phyloP scores from a whole-genome alignment of 2,797 vertebrate species.

The Hippoglossus hippoglossus region DNA sequence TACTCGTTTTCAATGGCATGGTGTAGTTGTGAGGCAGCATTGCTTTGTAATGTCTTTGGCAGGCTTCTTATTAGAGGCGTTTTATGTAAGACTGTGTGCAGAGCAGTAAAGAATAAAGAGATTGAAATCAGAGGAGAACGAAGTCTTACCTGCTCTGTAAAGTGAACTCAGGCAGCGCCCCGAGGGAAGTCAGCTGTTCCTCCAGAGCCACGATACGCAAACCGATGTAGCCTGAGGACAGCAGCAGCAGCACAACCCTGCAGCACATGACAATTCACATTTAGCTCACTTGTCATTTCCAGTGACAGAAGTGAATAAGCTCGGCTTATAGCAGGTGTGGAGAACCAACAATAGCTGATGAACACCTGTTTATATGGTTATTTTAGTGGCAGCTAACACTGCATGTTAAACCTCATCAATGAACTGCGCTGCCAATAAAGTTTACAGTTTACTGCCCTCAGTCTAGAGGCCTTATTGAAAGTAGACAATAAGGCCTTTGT shows the following conservation, averaged over 20 bases:
- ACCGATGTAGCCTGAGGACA: slow-evolving; percentile 91
- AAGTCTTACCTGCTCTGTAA: slow-evolving; percentile 78
- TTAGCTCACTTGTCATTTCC: not conserved
- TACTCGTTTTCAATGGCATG: too few relatives aligned
- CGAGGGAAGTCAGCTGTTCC: slow-evolving; percentile 84
- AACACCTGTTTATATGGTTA: not conserved
- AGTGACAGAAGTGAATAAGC: not conserved
- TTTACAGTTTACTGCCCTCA: not conserved
- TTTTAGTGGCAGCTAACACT: not conserved
- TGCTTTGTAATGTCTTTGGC: not conserved
- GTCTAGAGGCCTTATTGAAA: not conserved
- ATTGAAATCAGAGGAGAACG: not conserved
- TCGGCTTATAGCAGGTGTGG: not conserved
- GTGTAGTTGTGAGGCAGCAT: not conserved
- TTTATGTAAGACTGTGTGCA: too few relatives aligned
- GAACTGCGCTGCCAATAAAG: not conserved
- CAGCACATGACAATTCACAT: not conserved
- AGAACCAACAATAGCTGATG: not conserved
- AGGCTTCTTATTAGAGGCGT: too few relatives aligned
- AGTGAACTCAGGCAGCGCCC: slow-evolving; percentile 83
- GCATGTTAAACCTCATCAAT: not conserved
- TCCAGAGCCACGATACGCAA: slow-evolving; percentile 89
- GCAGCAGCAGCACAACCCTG: slow-evolving; percentile 87
- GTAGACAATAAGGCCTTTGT: not conserved
- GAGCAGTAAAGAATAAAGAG: not conserved